Conservation (phyloP, 2,113 vertebrate species). For the Oenanthe melanoleuca region DNA sequence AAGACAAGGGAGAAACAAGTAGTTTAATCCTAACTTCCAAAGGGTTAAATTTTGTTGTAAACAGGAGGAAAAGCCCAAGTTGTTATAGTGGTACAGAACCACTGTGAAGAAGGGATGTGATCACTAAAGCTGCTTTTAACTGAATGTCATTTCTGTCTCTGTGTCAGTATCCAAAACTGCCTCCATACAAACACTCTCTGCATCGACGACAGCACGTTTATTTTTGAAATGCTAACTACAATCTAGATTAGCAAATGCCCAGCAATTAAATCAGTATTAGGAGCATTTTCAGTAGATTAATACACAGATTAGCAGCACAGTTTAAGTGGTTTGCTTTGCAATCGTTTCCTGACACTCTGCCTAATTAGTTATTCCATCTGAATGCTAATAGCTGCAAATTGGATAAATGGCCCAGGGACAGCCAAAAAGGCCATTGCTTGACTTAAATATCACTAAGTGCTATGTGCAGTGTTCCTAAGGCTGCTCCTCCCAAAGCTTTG, state of each 20-base stretch:
- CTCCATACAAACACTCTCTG: not conserved
- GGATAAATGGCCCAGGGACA: slow-evolving; percentile 45
- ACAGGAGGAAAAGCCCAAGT: not conserved
- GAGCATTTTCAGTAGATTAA: slow-evolving; percentile 22
- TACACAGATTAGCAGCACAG: not conserved
- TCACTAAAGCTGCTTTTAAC: not conserved
- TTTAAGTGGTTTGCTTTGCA: slow-evolving; percentile 42
- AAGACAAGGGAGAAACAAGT: not conserved
- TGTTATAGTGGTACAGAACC: not conserved
- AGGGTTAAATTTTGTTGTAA: not conserved
- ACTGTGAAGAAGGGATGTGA: not conserved
- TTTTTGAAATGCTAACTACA: slow-evolving; percentile 28
- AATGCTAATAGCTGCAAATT: slow-evolving; percentile 69
- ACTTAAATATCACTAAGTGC: not conserved
- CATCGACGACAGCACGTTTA: not conserved
- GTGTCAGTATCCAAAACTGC: not conserved
- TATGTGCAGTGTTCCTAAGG: not conserved
- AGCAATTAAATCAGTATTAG: slow-evolving; percentile 65
- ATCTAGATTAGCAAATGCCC: slow-evolving; percentile 45
- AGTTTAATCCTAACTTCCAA: not conserved
- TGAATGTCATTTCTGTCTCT: not conserved
- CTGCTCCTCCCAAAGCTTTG: not conserved
- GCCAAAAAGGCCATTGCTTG: not conserved
- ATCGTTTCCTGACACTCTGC: not conserved
- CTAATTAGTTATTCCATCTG: slow-evolving; percentile 57